Evolutionary conservation across 2,888 invertebrate genomes (phyloP).

Genomic region (Emesis russula): DNA sequence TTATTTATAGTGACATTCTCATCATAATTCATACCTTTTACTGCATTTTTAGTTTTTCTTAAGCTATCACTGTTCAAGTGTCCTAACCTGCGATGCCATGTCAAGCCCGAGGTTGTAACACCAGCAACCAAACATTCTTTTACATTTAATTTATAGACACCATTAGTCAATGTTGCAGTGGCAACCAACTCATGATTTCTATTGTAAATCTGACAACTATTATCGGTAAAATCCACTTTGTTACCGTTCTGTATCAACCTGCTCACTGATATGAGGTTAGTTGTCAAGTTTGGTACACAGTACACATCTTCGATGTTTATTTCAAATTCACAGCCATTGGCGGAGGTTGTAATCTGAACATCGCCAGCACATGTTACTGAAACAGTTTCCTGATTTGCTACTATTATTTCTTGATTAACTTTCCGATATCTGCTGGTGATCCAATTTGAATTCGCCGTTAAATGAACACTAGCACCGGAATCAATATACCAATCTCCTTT

Average conservation of each 20-base stretch:
- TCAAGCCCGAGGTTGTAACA: background rate
- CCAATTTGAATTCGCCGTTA: no score
- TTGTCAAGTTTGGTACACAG: conserved; percentile 56
- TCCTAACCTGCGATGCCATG: background rate
- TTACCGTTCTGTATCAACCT: conserved; percentile 52
- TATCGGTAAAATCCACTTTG: conserved; percentile 39
- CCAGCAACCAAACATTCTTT: background rate
- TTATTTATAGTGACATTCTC: conserved; percentile 62
- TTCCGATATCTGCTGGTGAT: no score
- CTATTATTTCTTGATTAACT: no score
- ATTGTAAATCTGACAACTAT: conserved; percentile 51
- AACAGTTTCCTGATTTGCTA: no score
- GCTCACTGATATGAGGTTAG: conserved; percentile 55
- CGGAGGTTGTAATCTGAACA: no score
- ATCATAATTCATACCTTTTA: conserved; percentile 61
- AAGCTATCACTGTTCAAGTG: conserved; percentile 33
- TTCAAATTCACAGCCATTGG: no score
- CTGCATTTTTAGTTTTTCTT: conserved; percentile 67
- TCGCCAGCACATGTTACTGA: no score
- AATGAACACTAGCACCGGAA: no score
- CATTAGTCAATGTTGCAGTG: background rate
- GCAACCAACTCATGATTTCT: background rate
- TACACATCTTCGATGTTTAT: conserved; percentile 37
- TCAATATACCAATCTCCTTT: no score
- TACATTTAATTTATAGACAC: background rate